phyloP scores from a whole-genome alignment of 1,140 invertebrate genomes.

The Nephila pilipes region DNA sequence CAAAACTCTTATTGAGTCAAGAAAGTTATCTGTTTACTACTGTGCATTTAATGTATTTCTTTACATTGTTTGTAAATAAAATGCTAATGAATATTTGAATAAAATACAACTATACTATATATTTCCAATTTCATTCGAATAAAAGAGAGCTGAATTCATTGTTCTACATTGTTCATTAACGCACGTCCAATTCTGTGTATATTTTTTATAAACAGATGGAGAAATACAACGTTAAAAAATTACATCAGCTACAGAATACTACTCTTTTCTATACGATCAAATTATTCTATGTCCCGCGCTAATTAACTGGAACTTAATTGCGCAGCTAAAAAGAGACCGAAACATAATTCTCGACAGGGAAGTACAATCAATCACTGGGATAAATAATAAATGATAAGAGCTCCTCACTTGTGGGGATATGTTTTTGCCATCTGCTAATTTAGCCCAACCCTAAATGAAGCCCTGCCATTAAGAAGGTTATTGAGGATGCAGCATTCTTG shows the following conservation, averaged over 20 bases:
- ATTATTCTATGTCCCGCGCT: background rate
- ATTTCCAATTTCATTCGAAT: no score
- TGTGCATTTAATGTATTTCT: no score
- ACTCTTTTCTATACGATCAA: background rate
- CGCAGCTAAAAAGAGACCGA: background rate
- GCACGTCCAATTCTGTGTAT: background rate
- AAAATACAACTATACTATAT: no score
- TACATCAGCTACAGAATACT: background rate
- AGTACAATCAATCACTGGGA: constrained; percentile 1
- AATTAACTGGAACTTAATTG: constrained; percentile 37
- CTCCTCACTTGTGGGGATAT: background rate
- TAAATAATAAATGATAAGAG: constrained; percentile 36
- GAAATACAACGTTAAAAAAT: background rate
- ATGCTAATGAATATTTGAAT: no score
- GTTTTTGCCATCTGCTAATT: constrained; percentile 31
- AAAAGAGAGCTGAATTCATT: no score
- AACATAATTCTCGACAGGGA: constrained; percentile 2
- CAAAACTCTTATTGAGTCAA: no score
- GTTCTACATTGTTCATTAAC: no score
- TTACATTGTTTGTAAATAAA: no score
- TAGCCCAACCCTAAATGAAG: constrained; percentile 31
- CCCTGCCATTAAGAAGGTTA: background rate
- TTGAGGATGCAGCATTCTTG: background rate
- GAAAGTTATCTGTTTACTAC: no score
- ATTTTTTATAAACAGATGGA: background rate